Evolutionary conservation across 2,888 invertebrate genomes (phyloP), one percentile per base, ranked within the genome.

Genomic region (Drosophila nigritarsus): DNA sequence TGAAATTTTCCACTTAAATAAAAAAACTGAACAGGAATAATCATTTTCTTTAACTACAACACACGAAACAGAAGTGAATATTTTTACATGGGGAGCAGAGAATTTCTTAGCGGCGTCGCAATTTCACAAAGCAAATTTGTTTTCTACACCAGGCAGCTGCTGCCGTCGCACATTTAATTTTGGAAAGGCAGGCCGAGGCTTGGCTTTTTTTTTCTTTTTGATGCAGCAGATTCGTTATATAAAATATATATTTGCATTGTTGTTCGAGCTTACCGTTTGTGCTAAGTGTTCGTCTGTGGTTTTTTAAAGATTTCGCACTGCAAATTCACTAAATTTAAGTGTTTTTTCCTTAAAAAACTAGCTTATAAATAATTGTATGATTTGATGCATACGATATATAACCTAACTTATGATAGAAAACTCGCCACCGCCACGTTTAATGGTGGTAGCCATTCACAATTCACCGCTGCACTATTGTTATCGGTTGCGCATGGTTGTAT

Each of bases 361-460:
- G 92, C 92, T 93, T 92, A 92, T 92, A 92, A 92, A 92, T 93
- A 92, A 91, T 92, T 93, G 92, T 92, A 92, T 93, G 93, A 93
- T 91, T 92, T 92, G 91, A 93, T 92, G 92, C 92, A 92, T 92
- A 92, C 92, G 92, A 91, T 78, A 84, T 92, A 92, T 93, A 93
- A 93, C 92, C 92, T 93, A 93, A 93, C 92, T 92, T 93, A 92
- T 92, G 92, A 92, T 92, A 92, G 92, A 87, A 80, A 79, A 82
- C 78, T 81, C 78, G 83, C 85, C 83, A 87, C 88, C 87, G 89
- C 87, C 87, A 89, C 89, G 87, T 87, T 87, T 87, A 89, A 87
- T 87, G 83, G 80, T 79, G 78, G 78, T 77, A 77, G 65, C 69
- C 77, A 78, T 76, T 73, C 78, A 78, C 73, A 68, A 77, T 56